Conservation (phyloP, 2,797 vertebrate species). For the Hylomyscus alleni region DNA sequence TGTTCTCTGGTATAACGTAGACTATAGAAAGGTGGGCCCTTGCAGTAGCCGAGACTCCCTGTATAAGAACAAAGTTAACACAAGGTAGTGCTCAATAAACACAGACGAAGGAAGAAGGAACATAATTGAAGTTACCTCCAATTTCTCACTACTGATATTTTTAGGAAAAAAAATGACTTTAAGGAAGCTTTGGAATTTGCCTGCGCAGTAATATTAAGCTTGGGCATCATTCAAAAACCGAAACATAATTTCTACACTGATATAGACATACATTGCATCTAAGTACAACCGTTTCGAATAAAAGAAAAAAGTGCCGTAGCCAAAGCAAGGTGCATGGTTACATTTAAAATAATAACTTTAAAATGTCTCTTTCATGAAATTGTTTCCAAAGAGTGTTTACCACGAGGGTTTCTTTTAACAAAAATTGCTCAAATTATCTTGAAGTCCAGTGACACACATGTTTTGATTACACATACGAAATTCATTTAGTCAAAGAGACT, state of each 20-base stretch:
- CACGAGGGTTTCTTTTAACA: conserved; percentile 77
- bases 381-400: conserved; percentile 73
- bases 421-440: conserved; percentile 82
- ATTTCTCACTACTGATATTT: conserved; percentile 27
- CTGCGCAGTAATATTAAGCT: background rate
- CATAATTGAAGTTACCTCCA: background rate
- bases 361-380: conserved; percentile 76
- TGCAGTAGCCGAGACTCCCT: background rate
- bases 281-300: background rate
- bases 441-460: conserved; percentile 73
- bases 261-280: conserved; percentile 40
- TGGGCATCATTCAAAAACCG: conserved; percentile 33
- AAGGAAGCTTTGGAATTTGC: background rate
- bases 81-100: background rate
- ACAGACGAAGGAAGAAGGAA: conserved; percentile 4
- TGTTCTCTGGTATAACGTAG: background rate
- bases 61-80: background rate
- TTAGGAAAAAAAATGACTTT: background rate
- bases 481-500: conserved; percentile 82
- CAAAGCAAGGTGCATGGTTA: conserved; percentile 60
- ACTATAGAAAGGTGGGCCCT: background rate
- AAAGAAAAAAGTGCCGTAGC: background rate
- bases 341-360: conserved; percentile 78
- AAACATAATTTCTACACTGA: conserved; percentile 36
- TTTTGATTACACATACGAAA: conserved; percentile 84